Evolutionary conservation across 2,797 vertebrate genomes (phyloP), one percentile per base, ranked within the genome.

Genomic region (Typhlichthys subterraneus): DNA sequence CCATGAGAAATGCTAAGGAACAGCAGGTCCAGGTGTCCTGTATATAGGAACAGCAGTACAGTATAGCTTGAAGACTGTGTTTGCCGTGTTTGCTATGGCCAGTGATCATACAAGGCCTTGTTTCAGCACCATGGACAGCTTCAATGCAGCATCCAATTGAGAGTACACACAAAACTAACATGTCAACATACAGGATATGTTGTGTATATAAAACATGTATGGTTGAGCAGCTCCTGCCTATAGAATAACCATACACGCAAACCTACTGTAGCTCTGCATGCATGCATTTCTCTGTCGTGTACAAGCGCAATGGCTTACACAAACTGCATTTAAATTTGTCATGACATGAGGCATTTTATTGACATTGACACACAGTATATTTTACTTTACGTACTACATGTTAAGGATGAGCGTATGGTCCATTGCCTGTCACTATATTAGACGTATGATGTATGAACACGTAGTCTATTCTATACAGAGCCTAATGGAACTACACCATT

Each of bases 91-190:
- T 23, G 23, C 76, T 70, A 73, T 77, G 81, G 87, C 82, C 81
- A 84, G 78, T 85, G 88, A 83, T 87, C 81, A 75, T 82, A 12
- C 56, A 60, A 70, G 85, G 90, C 88, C 85, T 75, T 29, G 10
- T 29, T 89, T 88, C 90, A 92, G 89, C 75, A 91, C 91, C 88
- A 56, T 59, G 89, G 91, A 92, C 81, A 93, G 91, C 73, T 84
- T 81, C 86, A 80, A 82, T 86, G 86, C 86, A 87, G 84, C 54
- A 59, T 50, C 53, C 31, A 29, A 48, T 53, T 50, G 42, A 23
- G 19, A 33, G 14, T n/a, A 38, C 31, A 56, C 11, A 14, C 45
- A 10, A 3, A 59, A 14, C 13, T 9, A 38, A 48, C n/a, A 42
- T 14, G 13, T 12, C 42, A 15, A 54, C 52, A 63, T 49, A 42